Conservation (phyloP, 2,113 vertebrate species). For the Turdus rufiventris region DNA sequence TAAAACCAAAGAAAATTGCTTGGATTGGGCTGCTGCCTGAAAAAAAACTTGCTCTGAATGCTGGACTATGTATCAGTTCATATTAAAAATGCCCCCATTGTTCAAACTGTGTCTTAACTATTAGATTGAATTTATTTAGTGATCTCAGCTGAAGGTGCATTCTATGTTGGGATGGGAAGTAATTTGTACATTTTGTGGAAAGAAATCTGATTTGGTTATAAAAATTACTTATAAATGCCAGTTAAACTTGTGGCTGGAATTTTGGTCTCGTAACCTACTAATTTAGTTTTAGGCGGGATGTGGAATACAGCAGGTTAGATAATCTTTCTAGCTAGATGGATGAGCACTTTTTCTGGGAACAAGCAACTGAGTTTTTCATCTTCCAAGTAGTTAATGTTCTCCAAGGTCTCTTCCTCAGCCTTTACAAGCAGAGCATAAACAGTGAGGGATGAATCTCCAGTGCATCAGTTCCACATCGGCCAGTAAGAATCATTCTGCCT, state of each 20-base stretch:
- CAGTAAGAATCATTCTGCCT: not conserved
- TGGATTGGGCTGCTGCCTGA: not conserved
- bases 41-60: not conserved
- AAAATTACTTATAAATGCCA: not conserved
- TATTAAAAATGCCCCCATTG: not conserved
- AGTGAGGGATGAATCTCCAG: not conserved
- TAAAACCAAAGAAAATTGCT: not conserved
- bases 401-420: not conserved
- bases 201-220: not conserved
- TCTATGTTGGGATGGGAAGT: not conserved
- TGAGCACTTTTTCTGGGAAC: not conserved
- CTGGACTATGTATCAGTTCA: not conserved
- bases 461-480: rapidly evolving
- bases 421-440: not conserved
- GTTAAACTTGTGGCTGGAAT: not conserved
- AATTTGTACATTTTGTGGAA: not conserved
- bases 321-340: not conserved
- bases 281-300: not conserved
- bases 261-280: not conserved
- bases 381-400: not conserved
- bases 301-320: not conserved
- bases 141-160: not conserved
- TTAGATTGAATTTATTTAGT: not conserved
- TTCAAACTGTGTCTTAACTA: not conserved
- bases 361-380: not conserved